Percentiles rank a stretch among this genome's conserved stretches.
Conservation (phyloP, 1,140 invertebrate species). For the Eubasilissa regina region DNA sequence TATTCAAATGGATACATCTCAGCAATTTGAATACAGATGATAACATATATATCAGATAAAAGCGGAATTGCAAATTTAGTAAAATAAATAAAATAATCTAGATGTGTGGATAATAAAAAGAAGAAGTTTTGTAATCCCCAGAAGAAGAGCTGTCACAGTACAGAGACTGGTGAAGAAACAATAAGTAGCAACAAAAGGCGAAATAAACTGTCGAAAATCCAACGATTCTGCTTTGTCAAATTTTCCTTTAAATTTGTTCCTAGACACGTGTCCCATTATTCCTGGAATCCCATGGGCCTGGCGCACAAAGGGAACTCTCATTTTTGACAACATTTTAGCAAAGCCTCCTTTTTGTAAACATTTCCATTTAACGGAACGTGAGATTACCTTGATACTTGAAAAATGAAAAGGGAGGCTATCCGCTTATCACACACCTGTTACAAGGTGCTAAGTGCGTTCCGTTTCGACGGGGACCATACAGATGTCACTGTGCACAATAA, state of each 20-base stretch:
- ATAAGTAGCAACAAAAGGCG: not conserved
- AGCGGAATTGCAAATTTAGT: conserved; percentile 4
- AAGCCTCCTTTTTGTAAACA: conserved; percentile 50
- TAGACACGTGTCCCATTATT: conserved; percentile 47
- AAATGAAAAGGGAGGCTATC: conserved; percentile 35
- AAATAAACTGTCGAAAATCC: conserved; percentile 27
- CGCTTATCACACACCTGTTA: conserved; percentile 47
- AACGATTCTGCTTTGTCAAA: conserved; percentile 29
- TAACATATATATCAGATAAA: too few species aligned
- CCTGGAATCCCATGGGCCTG: conserved; percentile 37
- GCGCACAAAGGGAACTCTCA: conserved; percentile 47
- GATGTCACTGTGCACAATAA: conserved; percentile 20
- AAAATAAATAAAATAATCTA: not conserved
- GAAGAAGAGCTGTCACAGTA: conserved; percentile 15
- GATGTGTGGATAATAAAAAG: not conserved
- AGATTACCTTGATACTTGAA: conserved; percentile 43
- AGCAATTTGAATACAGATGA: too few species aligned
- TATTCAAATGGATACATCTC: too few species aligned
- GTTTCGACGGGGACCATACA: conserved; percentile 31
- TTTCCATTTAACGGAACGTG: conserved; percentile 48
- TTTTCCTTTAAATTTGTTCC: conserved; percentile 36
- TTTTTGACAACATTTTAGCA: conserved; percentile 46
- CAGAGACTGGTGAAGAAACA: conserved; percentile 20
- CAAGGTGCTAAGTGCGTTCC: conserved; percentile 28
- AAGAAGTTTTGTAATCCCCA: conserved; percentile 13